phyloP scores from a whole-genome alignment of 2,797 vertebrate species.

The Echeneis naucrates region DNA sequence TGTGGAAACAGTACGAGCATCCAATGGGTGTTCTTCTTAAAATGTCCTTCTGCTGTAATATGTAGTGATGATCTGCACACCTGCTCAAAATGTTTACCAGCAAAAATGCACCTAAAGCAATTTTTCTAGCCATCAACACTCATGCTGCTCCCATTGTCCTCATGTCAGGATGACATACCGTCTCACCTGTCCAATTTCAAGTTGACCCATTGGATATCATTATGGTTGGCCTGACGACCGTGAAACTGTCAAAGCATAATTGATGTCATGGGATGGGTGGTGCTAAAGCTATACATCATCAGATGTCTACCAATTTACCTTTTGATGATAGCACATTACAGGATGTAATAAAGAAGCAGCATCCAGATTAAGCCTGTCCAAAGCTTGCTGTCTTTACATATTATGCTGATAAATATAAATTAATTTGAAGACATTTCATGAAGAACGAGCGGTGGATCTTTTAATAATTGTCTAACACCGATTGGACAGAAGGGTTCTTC shows the following conservation, averaged over 20 bases:
- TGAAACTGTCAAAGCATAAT: constrained; percentile 80
- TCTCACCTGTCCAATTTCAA: constrained; percentile 76
- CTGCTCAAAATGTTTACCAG: constrained; percentile 35
- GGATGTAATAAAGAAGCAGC: constrained; percentile 46
- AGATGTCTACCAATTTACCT: constrained; percentile 42
- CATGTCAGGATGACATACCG: constrained; percentile 69
- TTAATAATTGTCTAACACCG: background rate
- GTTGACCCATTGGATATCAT: constrained; percentile 81
- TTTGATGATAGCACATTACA: constrained; percentile 49
- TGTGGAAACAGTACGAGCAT: no score
- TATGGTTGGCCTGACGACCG: constrained; percentile 72
- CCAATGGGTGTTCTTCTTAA: no score
- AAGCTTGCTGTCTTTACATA: constrained; percentile 20
- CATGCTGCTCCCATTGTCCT: constrained; percentile 61
- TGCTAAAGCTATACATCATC: constrained; percentile 69
- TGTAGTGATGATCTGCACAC: constrained; percentile 34
- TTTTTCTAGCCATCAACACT: constrained; percentile 33
- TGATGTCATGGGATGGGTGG: constrained; percentile 67
- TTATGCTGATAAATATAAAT: constrained; percentile 5
- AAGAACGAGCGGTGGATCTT: background rate
- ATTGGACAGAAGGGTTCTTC: constrained; percentile 19
- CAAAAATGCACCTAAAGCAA: constrained; percentile 41
- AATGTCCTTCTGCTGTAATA: constrained; percentile 11
- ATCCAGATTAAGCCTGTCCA: constrained; percentile 19
- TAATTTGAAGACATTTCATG: constrained; percentile 27